Base-by-base conservation (phyloP, 1,140 invertebrate species). In the Nylanderia fulva region DNA sequence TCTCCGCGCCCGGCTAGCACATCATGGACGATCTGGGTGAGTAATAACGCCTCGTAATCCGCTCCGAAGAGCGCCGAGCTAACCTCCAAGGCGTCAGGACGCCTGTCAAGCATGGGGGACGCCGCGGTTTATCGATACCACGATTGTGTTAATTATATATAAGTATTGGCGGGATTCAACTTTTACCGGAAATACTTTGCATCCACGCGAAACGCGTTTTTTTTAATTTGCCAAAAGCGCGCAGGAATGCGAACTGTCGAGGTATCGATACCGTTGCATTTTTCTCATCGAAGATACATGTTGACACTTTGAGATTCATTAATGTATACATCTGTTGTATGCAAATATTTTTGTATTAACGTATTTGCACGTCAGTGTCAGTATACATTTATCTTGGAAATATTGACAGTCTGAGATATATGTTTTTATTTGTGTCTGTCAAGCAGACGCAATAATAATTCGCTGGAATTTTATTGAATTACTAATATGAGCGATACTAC, bases 1-100 rank as follows among this genome's bases (percentile, higher is more conserved):
- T n/a, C 21, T n/a, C 15, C 15, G 2, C 9, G 5, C 52, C 27
- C 13, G 39, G 58, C 48, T 24, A 27, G 33, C 52, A 89, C 52
- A 89, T 72, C 36, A 93, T 93, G 92, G 92, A 93, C 71, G 92
- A 93, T 86, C 77, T 93, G 60, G 92, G 92, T 92, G 84, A 91
- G 89, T 90, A 80, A 72, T 42, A 72, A 52, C 11, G 24, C 56
- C 11, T 8, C 13, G 24, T 1, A 36, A 36, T 54, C 21, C 8
- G n/a, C 29, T 33, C 36, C 18, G 52, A 58, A 48, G 18, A 48
- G 45, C 66, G 64, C 9, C 27, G 9, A 86, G 54, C 21, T 91
- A 91, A 91, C 90, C 90, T 91, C 87, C 56, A 90, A 87, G 18
- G 5, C 21, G 21, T 60, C 5, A n/a, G 5, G 56, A 60, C 58